These are phyloP conservation scores for Meda fulgida DNA, from an alignment of 2,797 vertebrate genomes.

Conservation along the genomic window DNA sequence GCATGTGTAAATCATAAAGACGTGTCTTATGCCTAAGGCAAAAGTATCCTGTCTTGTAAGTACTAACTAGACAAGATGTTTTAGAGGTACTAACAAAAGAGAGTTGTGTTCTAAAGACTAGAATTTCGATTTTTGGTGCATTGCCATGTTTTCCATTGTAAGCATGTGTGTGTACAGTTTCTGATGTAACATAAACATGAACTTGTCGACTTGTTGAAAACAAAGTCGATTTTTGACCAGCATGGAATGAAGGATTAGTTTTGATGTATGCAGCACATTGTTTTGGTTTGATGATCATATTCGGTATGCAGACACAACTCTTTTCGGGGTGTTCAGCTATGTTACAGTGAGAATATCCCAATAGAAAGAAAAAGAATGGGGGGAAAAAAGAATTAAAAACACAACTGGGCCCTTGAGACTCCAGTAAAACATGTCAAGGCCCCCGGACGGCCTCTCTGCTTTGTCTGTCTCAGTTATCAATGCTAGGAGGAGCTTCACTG, in stretches of 20 bases:
- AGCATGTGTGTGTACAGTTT: neutral
- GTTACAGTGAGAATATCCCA: neutral
- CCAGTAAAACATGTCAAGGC: conserved; percentile 31
- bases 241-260: neutral
- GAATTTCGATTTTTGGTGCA: neutral
- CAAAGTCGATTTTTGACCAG: neutral
- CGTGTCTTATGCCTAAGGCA: neutral
- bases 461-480: conserved; percentile 33
- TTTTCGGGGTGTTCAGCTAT: neutral
- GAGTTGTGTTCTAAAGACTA: neutral
- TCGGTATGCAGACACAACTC: neutral
- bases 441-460: conserved; percentile 5
- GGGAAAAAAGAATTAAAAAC: neutral
- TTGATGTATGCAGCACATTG: neutral
- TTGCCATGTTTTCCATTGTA: neutral
- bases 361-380: conserved; percentile 2
- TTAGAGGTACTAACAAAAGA: neutral
- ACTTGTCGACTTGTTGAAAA: neutral
- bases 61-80: neutral
- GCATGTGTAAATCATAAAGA: conserved; percentile 3
- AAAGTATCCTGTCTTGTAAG: conserved; percentile 12
- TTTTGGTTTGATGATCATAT: neutral
- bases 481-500: conserved; percentile 8
- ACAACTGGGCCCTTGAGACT: conserved; percentile 13
- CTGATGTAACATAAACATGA: neutral